These are phyloP conservation scores for Oncopodura yosiiana DNA, from an alignment of 1,140 invertebrate genomes.

Conservation along the genomic window DNA sequence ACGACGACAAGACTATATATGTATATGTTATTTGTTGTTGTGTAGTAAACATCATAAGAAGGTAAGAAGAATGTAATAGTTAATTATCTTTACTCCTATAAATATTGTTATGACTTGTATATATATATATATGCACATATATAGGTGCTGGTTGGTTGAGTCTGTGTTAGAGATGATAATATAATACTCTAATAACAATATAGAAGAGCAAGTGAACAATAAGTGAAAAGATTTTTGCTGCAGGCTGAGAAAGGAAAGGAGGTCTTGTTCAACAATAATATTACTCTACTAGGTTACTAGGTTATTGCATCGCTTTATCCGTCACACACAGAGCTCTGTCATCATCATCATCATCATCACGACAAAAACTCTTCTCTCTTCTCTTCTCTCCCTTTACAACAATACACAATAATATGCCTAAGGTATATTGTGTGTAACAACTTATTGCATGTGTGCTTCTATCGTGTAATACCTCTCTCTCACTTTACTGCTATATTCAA, in stretches of 20 bases:
- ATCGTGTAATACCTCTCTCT: conserved; percentile 20
- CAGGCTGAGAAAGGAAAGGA: conserved; percentile 7
- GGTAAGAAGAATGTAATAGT: too few relatives aligned
- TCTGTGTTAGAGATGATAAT: too few relatives aligned
- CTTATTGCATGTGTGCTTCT: not conserved
- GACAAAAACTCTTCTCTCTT: not conserved
- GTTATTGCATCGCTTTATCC: conserved; percentile 28
- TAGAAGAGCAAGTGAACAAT: not conserved
- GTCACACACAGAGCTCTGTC: not conserved
- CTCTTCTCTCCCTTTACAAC: not conserved
- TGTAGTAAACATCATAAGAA: too few relatives aligned
- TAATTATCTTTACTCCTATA: too few relatives aligned
- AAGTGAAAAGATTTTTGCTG: conserved; percentile 16
- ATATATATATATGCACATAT: too few relatives aligned
- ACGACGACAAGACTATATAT: too few relatives aligned
- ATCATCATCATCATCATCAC: too few relatives aligned
- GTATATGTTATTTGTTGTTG: too few relatives aligned
- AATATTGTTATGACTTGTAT: too few relatives aligned
- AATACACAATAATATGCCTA: not conserved
- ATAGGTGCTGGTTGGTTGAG: conserved; percentile 4
- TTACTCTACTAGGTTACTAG: conserved; percentile 34
- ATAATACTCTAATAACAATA: too few relatives aligned
- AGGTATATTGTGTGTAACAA: not conserved
- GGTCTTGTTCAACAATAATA: conserved; percentile 3
- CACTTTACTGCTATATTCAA: too few relatives aligned